Evolutionary conservation across 2,888 invertebrate species (phyloP).

Genomic region (Aleiodes leptofemur): DNA sequence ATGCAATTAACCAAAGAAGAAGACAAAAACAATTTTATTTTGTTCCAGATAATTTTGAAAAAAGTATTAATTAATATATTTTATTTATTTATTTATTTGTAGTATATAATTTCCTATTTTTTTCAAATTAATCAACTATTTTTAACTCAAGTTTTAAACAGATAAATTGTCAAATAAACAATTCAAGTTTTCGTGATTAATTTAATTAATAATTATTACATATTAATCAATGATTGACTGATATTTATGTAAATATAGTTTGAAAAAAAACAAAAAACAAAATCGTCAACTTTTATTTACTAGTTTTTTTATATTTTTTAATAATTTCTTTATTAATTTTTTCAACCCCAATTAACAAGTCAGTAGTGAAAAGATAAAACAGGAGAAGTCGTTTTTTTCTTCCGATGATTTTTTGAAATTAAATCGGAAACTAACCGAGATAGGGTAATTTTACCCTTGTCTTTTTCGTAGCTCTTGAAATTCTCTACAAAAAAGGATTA

Average conservation of each 20-base stretch:
- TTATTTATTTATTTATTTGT: slow-evolving; percentile 31
- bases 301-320: not conserved
- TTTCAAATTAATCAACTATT: not conserved
- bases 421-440: no score
- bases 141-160: slow-evolving; percentile 17
- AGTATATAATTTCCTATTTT: slow-evolving; percentile 21
- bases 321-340: slow-evolving; percentile 20
- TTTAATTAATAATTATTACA: not conserved
- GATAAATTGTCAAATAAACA: slow-evolving; percentile 23
- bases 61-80: slow-evolving; percentile 31
- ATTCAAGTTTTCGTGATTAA: not conserved
- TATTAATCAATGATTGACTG: slow-evolving; percentile 20
- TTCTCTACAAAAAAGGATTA: no score
- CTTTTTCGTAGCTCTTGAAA: no score
- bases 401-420: no score
- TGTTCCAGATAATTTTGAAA: not conserved
- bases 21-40: not conserved
- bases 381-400: not conserved
- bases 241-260: slow-evolving; percentile 43
- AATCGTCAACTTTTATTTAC: slow-evolving; percentile 26
- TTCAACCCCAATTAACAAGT: not conserved
- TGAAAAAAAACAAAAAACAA: slow-evolving; percentile 25
- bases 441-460: no score
- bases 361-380: not conserved
- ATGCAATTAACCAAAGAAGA: slow-evolving; percentile 6